phyloP scores from a whole-genome alignment of 1,140 invertebrate species.

The Dryas iulia region DNA sequence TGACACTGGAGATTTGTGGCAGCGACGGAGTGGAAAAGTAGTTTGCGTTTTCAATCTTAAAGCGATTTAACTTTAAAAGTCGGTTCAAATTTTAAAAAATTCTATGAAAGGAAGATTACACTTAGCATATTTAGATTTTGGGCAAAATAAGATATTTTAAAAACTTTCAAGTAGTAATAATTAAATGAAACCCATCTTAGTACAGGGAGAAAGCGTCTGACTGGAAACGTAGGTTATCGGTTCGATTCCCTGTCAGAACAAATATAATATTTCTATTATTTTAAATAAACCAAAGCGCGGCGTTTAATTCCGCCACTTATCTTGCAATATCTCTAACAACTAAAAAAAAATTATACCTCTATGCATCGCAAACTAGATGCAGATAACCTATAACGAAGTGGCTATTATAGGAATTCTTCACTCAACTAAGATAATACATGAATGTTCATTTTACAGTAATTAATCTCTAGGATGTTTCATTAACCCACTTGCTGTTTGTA shows the following conservation, averaged over 20 bases:
- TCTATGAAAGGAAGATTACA: slow-evolving; percentile 26
- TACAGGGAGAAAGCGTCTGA: too few species aligned
- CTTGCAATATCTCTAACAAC: too few species aligned
- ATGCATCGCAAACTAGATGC: too few species aligned
- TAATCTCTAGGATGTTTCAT: slow-evolving; percentile 24
- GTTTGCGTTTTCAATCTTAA: slow-evolving; percentile 68
- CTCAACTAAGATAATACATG: slow-evolving; percentile 3
- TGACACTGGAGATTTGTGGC: slow-evolving; percentile 26
- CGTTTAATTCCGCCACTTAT: too few species aligned
- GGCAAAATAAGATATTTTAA: not conserved
- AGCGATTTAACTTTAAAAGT: slow-evolving; percentile 63
- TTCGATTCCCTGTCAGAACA: too few species aligned
- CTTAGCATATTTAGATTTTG: not conserved
- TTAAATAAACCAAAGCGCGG: too few species aligned
- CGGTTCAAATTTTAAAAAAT: slow-evolving; percentile 55
- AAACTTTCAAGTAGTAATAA: too few species aligned
- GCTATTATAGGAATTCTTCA: not conserved
- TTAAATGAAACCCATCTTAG: too few species aligned
- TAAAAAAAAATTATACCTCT: too few species aligned
- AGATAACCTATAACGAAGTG: too few species aligned
- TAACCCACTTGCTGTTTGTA: slow-evolving; percentile 12
- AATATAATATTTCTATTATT: too few species aligned
- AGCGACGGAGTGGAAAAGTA: slow-evolving; percentile 46
- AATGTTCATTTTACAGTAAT: slow-evolving; percentile 32
- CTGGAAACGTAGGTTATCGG: too few species aligned